Evolutionary conservation across 2,113 vertebrate genomes (phyloP), one percentile per base, ranked within the genome.

Genomic region (Chaetodon trifascialis): DNA sequence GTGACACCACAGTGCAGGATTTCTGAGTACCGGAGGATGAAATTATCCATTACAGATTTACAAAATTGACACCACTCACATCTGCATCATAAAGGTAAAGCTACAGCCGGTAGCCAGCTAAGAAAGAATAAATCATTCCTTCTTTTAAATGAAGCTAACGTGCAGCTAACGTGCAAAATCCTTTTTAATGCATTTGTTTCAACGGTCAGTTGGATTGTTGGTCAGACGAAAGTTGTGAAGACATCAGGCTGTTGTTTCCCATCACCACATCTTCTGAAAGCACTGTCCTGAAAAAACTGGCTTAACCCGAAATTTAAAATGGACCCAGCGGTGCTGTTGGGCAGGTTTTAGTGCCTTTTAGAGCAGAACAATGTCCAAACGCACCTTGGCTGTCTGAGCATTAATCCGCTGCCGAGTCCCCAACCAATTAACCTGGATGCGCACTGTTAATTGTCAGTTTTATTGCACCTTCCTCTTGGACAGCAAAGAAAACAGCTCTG

Each of bases 381-480:
- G 66, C 58, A 77, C 56, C 56, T 73, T 72, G 36, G 60, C 65
- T 69, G 47, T 63, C 36, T 74, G 46, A 70, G 63, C 38, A 34
- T 83, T 86, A 56, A 70, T 80, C 64, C 44, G 30, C 68, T 30
- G 68, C 64, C 19, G 55, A 73, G 68, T 77, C 58, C 63, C 76
- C n/a, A 47, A 76, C 67, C 76, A 88, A 79, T 88, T 85, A 83
- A 81, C 77, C 67, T 30, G 7, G 76, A 73, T 30, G 44, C 74
- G 64, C 52, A 21, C 62, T 47, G 44, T 56, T 80, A 79, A 79
- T 87, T 80, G 81, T 47, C 73, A 84, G 69, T 8, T 88, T 84
- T 54, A 51, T 25, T 44, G 42, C 34, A 42, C 25, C 14, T 21
- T 73, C 14, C 9, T 54, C 42, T 58, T 19, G 21, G 8, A 60